A percentile compares a stretch with the other conserved stretches of the same genome.
Evolutionary conservation across 2,113 vertebrate genomes (phyloP).

Genomic region (Epinephelus fuscoguttatus): DNA sequence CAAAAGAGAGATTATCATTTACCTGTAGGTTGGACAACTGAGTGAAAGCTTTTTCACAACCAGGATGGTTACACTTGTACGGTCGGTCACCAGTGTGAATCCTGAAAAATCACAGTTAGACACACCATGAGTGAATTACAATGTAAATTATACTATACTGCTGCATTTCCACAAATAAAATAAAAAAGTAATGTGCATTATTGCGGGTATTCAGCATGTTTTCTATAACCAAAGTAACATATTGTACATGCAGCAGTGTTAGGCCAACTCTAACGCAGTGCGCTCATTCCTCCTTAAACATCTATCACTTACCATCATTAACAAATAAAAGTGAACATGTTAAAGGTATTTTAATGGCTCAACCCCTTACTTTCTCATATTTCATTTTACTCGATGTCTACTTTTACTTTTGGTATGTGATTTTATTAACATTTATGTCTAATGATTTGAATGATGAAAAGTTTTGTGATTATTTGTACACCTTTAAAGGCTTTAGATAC

Average conservation of each 20-base stretch:
- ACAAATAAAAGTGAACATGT: background rate
- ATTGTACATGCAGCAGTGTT: background rate
- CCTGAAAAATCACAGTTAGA: constrained; percentile 77
- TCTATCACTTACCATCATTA: background rate
- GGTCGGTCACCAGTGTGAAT: constrained; percentile 98
- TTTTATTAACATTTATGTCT: background rate
- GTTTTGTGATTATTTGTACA: background rate
- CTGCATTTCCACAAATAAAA: background rate
- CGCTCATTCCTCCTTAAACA: background rate
- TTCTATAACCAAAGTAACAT: background rate
- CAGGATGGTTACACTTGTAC: constrained; percentile 97
- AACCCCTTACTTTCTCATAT: background rate
- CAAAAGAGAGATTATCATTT: background rate
- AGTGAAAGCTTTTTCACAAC: constrained; percentile 97
- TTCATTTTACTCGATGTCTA: background rate
- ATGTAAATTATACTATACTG: too few relatives aligned
- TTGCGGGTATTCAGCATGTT: background rate
- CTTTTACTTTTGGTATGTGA: background rate
- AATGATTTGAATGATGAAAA: background rate
- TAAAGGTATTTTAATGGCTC: background rate
- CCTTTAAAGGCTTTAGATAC: background rate
- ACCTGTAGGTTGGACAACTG: constrained; percentile 98
- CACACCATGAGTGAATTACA: background rate
- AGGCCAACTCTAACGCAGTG: background rate
- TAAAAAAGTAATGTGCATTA: background rate